These are phyloP conservation scores for Sorex araneus DNA, from an alignment of 2,113 vertebrate genomes.

Conservation along the genomic window DNA sequence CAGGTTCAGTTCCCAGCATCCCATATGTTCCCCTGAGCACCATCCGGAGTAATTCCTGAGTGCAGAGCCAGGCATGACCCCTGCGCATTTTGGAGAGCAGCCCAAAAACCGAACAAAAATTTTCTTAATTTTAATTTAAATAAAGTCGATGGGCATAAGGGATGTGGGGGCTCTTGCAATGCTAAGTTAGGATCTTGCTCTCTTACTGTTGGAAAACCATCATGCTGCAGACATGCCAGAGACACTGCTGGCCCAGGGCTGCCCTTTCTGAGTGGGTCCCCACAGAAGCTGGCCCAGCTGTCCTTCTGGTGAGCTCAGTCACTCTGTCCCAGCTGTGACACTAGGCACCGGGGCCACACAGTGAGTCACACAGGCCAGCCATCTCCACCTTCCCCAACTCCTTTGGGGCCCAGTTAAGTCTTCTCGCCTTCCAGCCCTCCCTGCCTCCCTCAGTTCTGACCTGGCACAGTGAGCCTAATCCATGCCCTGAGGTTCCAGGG, in stretches of 20 bases:
- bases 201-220: conserved; percentile 10
- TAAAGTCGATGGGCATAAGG: no score
- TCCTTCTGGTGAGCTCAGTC: not conserved
- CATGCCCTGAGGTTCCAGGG: fast-evolving
- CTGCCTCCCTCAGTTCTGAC: not conserved
- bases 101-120: no score
- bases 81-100: no score
- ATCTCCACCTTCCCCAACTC: not conserved
- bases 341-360: not conserved
- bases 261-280: not conserved
- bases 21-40: not conserved
- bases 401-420: not conserved
- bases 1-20: not conserved
- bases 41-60: not conserved
- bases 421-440: not conserved
- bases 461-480: no score
- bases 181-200: not conserved
- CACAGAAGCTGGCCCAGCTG: not conserved
- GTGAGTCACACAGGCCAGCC: not conserved
- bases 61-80: not conserved
- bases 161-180: not conserved
- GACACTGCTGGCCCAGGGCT: not conserved
- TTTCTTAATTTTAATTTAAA: no score
- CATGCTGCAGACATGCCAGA: not conserved
- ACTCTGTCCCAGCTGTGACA: not conserved